Evolutionary conservation across 2,113 vertebrate species (phyloP), one percentile per base, ranked within the genome.

Genomic region (Rutilus rutilus): DNA sequence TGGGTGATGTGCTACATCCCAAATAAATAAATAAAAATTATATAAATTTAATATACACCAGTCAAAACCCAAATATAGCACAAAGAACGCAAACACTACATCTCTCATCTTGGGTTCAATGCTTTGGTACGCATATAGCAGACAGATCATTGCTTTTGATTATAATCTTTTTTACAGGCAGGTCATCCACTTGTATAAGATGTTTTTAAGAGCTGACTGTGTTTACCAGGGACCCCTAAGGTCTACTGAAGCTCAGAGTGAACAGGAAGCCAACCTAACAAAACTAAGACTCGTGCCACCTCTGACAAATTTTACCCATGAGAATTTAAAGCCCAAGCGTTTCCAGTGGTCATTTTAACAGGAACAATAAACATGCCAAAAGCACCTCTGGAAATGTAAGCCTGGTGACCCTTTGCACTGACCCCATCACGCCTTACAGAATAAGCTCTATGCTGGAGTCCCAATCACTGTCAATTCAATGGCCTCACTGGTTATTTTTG

Each of bases 341-440:
- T 90, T 67, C 85, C 23, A 45, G 42, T 33, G 36, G 89, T 87
- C 71, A 65, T 87, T 89, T 76, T 86, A 86, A 82, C 80, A 75
- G 82, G 75, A 90, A 91, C 91, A 91, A 91, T 71, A 92, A 92
- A 92, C 65, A 89, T 85, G 79, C 87, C 86, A 86, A 84, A 91
- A 91, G 83, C 85, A 84, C 62, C 19, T 52, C 62, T 71, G 90
- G 87, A 88, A 85, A 89, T 42, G 65, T 62, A 23, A 78, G 67
- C 21, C 45, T 74, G 71, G 65, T 7, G 82, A 77, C 54, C 82
- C 50, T 39, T 75, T 60, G 69, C 69, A 75, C 39, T 89, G 89
- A 91, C 89, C 84, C 86, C 54, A 78, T 39, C 60, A 75, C 82
- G 81, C 83, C 91, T 33, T 57, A 57, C 57, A 86, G 89, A 81